Conservation (phyloP, 2,797 vertebrate species). For the Lacerta bilineata region DNA sequence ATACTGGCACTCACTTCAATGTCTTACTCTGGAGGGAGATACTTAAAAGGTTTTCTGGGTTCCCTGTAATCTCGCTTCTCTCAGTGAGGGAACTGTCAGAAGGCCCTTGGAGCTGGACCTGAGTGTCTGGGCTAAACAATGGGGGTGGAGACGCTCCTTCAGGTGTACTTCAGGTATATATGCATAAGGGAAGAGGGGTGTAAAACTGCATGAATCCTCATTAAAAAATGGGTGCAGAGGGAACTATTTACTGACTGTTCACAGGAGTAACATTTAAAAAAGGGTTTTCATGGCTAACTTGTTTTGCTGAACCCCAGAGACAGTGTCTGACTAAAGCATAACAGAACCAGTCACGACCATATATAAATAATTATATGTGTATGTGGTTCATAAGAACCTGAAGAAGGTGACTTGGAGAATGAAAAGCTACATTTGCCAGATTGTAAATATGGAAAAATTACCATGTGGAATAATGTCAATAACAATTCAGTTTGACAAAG, state of each 20-base stretch:
- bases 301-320: too few species aligned
- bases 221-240: too few species aligned
- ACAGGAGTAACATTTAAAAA: background rate
- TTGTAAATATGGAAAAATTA: background rate
- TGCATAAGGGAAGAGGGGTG: too few species aligned
- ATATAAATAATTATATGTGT: background rate
- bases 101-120: too few species aligned
- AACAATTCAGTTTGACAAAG: conserved; percentile 1
- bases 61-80: too few species aligned
- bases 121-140: too few species aligned
- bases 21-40: too few species aligned
- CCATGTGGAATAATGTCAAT: background rate
- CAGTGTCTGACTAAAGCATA: background rate
- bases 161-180: too few species aligned
- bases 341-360: background rate
- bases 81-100: too few species aligned
- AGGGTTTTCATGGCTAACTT: background rate
- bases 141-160: too few species aligned
- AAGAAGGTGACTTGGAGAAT: background rate
- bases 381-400: background rate
- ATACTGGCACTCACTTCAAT: background rate
- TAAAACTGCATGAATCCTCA: too few species aligned
- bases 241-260: background rate
- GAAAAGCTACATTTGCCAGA: background rate
- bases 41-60: too few species aligned